phyloP scores from a whole-genome alignment of 2,797 vertebrate genomes.

The Calcarius lapponicus region DNA sequence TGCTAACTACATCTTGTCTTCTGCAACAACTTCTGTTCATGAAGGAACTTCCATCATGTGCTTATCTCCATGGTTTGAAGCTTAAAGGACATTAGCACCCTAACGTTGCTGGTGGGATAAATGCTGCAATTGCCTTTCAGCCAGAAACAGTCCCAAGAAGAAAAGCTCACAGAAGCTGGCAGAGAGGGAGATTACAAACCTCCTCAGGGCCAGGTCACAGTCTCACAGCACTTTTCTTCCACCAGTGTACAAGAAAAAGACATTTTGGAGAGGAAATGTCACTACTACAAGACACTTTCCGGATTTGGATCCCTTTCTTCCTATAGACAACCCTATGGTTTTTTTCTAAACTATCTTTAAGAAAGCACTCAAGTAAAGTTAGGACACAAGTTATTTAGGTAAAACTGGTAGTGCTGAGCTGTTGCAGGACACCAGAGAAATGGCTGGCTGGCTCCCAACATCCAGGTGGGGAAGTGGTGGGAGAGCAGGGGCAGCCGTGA shows the following conservation, averaged over 20 bases:
- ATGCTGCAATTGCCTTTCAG: background rate
- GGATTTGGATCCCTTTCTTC: background rate
- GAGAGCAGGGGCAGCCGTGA: accelerated
- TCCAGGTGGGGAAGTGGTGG: no score
- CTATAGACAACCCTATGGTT: background rate
- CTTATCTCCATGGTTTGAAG: background rate
- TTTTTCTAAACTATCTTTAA: background rate
- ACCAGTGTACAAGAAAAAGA: background rate
- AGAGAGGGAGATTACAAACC: background rate
- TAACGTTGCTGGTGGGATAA: background rate
- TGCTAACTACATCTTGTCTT: background rate
- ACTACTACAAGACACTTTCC: background rate
- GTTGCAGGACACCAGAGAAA: background rate
- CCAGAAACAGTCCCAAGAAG: background rate
- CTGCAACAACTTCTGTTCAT: background rate
- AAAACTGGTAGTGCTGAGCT: background rate
- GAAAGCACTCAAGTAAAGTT: background rate
- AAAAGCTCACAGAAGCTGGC: background rate
- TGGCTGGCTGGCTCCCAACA: background rate
- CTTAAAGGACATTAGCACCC: background rate
- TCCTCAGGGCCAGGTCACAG: background rate
- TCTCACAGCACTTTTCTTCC: background rate
- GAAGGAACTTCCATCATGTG: background rate
- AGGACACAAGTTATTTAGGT: background rate
- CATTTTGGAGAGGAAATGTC: background rate